These are phyloP conservation scores for Pedionomus torquatus DNA, from an alignment of 2,113 vertebrate species.

Conservation along the genomic window DNA sequence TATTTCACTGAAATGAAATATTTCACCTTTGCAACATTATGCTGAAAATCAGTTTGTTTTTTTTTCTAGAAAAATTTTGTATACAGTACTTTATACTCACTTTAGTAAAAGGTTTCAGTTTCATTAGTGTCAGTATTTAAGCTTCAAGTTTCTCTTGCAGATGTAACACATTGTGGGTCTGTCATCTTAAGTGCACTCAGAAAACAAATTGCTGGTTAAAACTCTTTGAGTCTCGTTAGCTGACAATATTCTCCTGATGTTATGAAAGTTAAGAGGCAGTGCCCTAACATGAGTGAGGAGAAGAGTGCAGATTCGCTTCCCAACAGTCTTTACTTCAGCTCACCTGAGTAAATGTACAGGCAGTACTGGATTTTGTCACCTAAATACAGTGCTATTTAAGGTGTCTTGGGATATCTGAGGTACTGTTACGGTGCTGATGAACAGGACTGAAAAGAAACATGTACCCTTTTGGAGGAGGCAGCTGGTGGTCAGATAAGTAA, in stretches of 20 bases:
- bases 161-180: neutral
- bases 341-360: neutral
- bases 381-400: neutral
- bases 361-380: fast-evolving
- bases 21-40: neutral
- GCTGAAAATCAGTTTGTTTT: neutral
- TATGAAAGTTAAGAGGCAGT: neutral
- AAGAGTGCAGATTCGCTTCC: neutral
- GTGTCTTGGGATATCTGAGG: neutral
- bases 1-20: neutral
- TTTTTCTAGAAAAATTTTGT: neutral
- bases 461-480: neutral
- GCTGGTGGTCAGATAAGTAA: neutral
- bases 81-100: neutral
- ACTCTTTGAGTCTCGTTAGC: neutral
- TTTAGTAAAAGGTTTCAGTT: neutral
- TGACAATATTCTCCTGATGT: neutral
- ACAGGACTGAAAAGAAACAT: neutral
- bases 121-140: neutral
- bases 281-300: neutral
- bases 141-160: neutral
- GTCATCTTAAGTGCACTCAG: neutral
- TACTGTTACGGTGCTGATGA: neutral
- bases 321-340: neutral
- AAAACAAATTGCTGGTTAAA: neutral